Conservation (phyloP, 1,140 invertebrate genomes). For the Sinella curviseta region DNA sequence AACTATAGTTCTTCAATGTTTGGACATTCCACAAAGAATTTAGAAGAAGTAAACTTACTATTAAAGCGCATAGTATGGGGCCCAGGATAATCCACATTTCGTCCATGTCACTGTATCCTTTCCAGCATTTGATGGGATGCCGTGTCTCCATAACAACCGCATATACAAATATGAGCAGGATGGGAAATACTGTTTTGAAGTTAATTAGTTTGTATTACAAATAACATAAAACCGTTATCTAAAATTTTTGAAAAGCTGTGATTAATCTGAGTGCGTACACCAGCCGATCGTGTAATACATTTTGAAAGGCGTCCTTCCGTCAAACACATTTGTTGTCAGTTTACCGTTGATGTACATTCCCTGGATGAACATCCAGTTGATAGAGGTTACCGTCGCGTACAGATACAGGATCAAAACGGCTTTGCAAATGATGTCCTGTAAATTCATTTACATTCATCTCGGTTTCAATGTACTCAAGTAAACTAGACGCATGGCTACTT, state of each 20-base stretch:
- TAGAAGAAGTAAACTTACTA: slow-evolving; percentile 48
- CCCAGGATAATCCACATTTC: slow-evolving; percentile 57
- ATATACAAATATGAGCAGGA: slow-evolving; percentile 56
- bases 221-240: not conserved
- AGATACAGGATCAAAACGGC: slow-evolving; percentile 55
- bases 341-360: slow-evolving; percentile 60
- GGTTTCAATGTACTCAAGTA: not conserved
- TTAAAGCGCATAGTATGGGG: slow-evolving; percentile 57
- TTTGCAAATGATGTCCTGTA: slow-evolving; percentile 59
- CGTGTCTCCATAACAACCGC: slow-evolving; percentile 53
- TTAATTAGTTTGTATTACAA: not conserved
- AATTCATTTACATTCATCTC: not conserved
- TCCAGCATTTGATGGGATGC: slow-evolving; percentile 56
- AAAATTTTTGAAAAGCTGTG: slow-evolving; percentile 46
- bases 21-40: too few relatives aligned
- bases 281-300: slow-evolving; percentile 60
- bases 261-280: too few relatives aligned
- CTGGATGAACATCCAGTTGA: slow-evolving; percentile 65
- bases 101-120: slow-evolving; percentile 52
- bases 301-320: slow-evolving; percentile 56
- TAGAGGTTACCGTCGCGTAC: slow-evolving; percentile 58
- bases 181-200: slow-evolving; percentile 54
- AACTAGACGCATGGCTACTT: too few relatives aligned
- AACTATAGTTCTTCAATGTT: too few relatives aligned
- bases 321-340: slow-evolving; percentile 59